Evolutionary conservation across 2,113 vertebrate genomes (phyloP).

Genomic region (Apistogramma diplotaenia): DNA sequence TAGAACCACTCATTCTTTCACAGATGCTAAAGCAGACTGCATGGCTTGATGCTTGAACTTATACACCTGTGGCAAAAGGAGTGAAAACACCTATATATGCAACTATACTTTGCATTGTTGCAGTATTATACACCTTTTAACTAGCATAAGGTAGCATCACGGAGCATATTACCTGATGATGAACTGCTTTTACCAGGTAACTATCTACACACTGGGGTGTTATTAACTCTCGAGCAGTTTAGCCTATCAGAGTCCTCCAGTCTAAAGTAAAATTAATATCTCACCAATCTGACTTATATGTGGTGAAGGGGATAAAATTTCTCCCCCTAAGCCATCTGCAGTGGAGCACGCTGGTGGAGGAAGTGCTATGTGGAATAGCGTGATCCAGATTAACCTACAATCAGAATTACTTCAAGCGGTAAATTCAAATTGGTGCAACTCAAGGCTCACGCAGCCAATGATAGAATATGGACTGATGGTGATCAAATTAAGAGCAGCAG

Average conservation of each 20-base stretch:
- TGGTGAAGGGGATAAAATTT: background rate
- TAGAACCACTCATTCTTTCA: background rate
- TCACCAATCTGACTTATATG: background rate
- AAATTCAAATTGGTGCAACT: background rate
- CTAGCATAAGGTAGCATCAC: background rate
- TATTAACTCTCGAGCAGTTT: background rate
- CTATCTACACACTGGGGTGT: background rate
- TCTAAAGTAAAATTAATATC: background rate
- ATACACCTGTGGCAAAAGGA: background rate
- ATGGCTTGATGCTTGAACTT: background rate
- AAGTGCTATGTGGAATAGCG: background rate
- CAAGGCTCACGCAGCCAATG: background rate
- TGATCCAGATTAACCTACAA: background rate
- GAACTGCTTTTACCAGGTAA: background rate
- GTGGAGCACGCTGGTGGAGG: background rate
- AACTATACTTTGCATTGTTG: background rate
- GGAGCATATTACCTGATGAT: background rate
- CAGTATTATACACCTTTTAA: background rate
- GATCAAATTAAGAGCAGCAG: background rate
- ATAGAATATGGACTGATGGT: background rate
- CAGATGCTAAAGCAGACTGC: background rate
- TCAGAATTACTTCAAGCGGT: background rate
- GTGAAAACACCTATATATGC: background rate
- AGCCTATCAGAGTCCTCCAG: background rate
- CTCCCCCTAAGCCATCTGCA: background rate